Percentiles rank a stretch among this genome's conserved stretches.
These are phyloP conservation scores for Salvator merianae DNA, from an alignment of 2,113 vertebrate genomes.

Conservation along the genomic window DNA sequence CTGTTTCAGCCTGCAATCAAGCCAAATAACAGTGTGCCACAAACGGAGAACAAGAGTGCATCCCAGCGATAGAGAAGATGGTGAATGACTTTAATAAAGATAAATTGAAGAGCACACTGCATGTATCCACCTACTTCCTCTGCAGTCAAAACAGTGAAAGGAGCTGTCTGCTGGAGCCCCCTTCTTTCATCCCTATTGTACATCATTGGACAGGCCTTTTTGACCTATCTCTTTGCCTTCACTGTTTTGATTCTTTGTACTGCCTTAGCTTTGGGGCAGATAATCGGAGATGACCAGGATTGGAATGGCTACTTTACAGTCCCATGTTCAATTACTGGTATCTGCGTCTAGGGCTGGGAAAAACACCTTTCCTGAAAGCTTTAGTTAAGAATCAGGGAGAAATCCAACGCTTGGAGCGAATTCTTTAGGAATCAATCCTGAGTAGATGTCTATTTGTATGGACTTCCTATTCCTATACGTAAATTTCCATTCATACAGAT, in stretches of 20 bases:
- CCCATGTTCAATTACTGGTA: neutral
- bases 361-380: neutral
- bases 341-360: neutral
- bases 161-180: neutral
- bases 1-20: conserved; percentile 4
- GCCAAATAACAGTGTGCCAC: neutral
- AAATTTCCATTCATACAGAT: too few relatives aligned
- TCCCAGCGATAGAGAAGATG: neutral
- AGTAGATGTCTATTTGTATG: too few relatives aligned
- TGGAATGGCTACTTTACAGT: neutral
- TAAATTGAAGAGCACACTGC: neutral
- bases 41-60: neutral
- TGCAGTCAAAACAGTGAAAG: too few relatives aligned
- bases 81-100: neutral
- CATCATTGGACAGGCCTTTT: neutral
- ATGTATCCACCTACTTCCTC: neutral
- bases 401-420: too few relatives aligned
- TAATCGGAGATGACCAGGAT: neutral
- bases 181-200: neutral
- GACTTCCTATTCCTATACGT: too few relatives aligned
- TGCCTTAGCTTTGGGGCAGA: neutral
- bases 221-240: neutral
- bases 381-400: too few relatives aligned
- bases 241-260: neutral
- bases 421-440: too few relatives aligned